Percentiles rank a stretch among this genome's conserved stretches.
Evolutionary conservation across 2,888 invertebrate species (phyloP).

Genomic region (Drosophila kanekoi): DNA sequence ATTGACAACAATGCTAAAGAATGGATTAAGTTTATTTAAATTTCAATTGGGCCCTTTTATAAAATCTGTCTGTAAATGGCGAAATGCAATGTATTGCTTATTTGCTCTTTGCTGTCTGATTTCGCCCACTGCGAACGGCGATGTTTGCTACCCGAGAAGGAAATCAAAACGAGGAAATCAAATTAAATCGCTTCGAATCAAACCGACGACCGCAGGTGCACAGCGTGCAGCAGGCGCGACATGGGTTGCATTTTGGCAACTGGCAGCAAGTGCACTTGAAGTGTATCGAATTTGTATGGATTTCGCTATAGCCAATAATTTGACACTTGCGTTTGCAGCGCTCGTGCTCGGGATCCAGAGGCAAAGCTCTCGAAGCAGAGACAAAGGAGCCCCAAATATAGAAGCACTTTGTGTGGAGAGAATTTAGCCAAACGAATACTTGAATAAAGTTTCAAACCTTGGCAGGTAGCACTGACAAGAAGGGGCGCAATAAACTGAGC

Average conservation of each 20-base stretch:
- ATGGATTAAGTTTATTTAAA: background rate
- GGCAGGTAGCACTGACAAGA: slow-evolving; percentile 29
- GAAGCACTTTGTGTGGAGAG: slow-evolving; percentile 16
- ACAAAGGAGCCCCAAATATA: slow-evolving; percentile 3
- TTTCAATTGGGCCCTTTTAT: background rate
- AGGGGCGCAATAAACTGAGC: slow-evolving; percentile 42
- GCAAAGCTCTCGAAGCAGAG: background rate
- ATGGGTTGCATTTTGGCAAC: slow-evolving; percentile 40
- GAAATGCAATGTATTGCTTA: background rate
- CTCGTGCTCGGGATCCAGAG: background rate
- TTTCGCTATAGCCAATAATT: slow-evolving; percentile 74
- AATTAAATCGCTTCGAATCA: slow-evolving; percentile 21
- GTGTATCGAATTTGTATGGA: slow-evolving; percentile 74
- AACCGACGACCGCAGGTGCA: slow-evolving; percentile 24
- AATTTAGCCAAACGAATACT: slow-evolving; percentile 47
- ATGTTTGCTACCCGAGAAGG: slow-evolving; percentile 15
- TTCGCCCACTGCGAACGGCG: slow-evolving; percentile 20
- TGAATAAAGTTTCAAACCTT: slow-evolving; percentile 47
- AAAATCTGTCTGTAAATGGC: background rate
- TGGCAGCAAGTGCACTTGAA: slow-evolving; percentile 74
- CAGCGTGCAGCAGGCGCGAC: slow-evolving; percentile 12
- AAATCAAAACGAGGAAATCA: slow-evolving; percentile 31
- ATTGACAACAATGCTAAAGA: too few relatives aligned
- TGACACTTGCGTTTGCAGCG: slow-evolving; percentile 62
- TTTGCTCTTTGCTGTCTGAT: background rate